These are phyloP conservation scores for Poeciliopsis infans DNA, from an alignment of 2,797 vertebrate genomes.

Conservation along the genomic window DNA sequence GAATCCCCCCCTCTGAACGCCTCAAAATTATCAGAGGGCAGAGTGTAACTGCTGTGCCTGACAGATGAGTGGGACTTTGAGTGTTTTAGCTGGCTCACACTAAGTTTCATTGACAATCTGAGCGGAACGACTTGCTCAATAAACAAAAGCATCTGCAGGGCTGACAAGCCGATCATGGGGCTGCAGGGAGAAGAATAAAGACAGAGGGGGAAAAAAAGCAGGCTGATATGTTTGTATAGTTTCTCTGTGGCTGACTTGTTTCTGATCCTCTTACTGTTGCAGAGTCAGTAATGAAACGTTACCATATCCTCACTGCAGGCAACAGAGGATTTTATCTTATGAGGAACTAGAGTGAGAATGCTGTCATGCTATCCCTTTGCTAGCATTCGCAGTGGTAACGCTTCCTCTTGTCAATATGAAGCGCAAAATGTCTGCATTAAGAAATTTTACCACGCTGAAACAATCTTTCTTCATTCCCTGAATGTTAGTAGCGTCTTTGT, in stretches of 20 bases:
- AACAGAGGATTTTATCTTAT: conserved; percentile 29
- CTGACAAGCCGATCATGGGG: conserved; percentile 63
- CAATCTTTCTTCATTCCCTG: conserved; percentile 46
- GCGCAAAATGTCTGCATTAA: conserved; percentile 24
- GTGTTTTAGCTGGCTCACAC: conserved; percentile 47
- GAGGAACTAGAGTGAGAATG: conserved; percentile 32
- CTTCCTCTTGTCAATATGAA: conserved; percentile 26
- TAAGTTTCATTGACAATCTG: conserved; percentile 74
- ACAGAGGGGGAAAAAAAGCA: conserved; percentile 17
- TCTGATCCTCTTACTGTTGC: conserved; percentile 35
- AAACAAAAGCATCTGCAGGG: conserved; percentile 67
- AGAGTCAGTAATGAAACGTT: conserved; percentile 50
- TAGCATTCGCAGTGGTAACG: not conserved
- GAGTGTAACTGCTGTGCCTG: conserved; percentile 50
- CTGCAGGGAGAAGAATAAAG: conserved; percentile 38
- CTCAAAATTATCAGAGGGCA: conserved; percentile 52
- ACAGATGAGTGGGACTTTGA: conserved; percentile 61
- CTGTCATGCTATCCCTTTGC: conserved; percentile 7
- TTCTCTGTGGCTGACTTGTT: conserved; percentile 46
- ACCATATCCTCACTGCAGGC: conserved; percentile 25
- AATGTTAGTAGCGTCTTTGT: conserved; percentile 48
- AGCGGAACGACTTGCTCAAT: conserved; percentile 55
- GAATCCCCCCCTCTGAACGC: conserved; percentile 30
- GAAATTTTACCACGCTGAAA: conserved; percentile 1
- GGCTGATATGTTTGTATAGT: conserved; percentile 36